Conservation (phyloP, 2,797 vertebrate species). For the Rhodeus uyekii region DNA sequence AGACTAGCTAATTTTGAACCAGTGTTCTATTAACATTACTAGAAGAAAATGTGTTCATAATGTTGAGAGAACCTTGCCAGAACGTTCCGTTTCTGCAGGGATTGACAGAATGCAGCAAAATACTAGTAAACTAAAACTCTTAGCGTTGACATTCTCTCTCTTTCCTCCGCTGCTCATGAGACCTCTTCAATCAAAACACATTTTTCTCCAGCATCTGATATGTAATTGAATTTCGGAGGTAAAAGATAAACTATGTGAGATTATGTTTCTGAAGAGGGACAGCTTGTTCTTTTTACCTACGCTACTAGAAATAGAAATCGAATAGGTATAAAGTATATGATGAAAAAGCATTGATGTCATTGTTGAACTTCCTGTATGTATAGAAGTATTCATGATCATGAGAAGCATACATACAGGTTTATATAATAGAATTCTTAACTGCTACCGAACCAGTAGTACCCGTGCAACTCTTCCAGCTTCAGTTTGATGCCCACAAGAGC, state of each 20-base stretch:
- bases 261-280: neutral
- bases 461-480: constrained; percentile 19
- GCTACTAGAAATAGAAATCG: neutral
- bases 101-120: neutral
- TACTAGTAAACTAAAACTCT: neutral
- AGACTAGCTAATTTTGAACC: neutral
- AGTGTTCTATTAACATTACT: neutral
- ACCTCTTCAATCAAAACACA: constrained; percentile 1
- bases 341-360: neutral
- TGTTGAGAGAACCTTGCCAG: neutral
- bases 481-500: constrained; percentile 39
- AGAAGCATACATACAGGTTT: constrained; percentile 4
- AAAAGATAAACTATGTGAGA: constrained; percentile 9
- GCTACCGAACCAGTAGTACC: constrained; percentile 7
- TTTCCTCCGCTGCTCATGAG: constrained; percentile 7
- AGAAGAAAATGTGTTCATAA: neutral
- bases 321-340: neutral
- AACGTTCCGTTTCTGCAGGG: neutral
- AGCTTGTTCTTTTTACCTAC: neutral
- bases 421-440: constrained; percentile 35
- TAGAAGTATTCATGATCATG: neutral
- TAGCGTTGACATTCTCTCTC: neutral
- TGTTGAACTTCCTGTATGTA: neutral
- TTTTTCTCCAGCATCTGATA: constrained; percentile 13
- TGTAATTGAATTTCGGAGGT: neutral